Conservation (phyloP, 2,888 invertebrate genomes). For the Platerodrilus igneus region DNA sequence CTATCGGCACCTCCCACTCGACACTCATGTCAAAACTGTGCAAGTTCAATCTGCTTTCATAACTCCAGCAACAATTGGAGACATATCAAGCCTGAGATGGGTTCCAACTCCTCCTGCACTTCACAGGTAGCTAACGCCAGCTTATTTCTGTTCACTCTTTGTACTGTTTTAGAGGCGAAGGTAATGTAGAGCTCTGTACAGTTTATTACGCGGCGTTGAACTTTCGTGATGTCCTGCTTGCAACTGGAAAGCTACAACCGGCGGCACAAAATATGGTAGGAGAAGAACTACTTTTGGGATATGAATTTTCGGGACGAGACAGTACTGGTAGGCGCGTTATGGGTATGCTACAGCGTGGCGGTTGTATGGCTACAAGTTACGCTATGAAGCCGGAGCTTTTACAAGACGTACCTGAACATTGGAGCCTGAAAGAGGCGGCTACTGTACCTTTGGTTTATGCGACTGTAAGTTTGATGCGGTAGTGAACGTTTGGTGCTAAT, state of each 20-base stretch:
- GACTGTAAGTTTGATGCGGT: no score
- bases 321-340: constrained; percentile 73
- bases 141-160: not conserved
- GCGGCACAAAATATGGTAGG: no score
- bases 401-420: no score
- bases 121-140: constrained; percentile 48
- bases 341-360: constrained; percentile 89
- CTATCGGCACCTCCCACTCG: no score
- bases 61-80: constrained; percentile 89
- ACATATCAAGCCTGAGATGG: constrained; percentile 88
- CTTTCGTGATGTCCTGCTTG: no score
- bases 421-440: constrained; percentile 90
- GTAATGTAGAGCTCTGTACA: constrained; percentile 64
- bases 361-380: constrained; percentile 85
- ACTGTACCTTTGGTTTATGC: constrained; percentile 92
- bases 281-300: constrained; percentile 87
- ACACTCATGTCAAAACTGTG: constrained; percentile 45
- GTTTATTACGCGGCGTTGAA: constrained; percentile 94
- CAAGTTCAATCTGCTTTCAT: constrained; percentile 93
- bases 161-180: constrained; percentile 44
- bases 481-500: no score
- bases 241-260: no score
- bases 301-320: constrained; percentile 90
- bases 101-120: constrained; percentile 78
- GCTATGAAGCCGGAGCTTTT: no score